Conservation (phyloP, 1,140 invertebrate species). For the Hypothenemus hampei region DNA sequence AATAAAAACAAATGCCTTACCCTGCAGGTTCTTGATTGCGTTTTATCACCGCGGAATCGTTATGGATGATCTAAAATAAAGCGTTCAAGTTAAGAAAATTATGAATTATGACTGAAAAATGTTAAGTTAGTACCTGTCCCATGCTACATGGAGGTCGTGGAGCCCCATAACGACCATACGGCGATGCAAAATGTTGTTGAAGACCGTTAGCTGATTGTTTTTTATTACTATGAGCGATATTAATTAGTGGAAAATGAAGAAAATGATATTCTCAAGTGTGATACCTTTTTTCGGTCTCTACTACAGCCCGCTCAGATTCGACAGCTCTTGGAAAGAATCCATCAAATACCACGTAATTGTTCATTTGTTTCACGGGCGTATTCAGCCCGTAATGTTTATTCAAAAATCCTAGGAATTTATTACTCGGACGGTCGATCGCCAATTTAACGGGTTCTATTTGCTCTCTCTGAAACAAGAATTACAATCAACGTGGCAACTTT, state of each 20-base stretch:
- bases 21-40: constrained; percentile 35
- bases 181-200: constrained; percentile 31
- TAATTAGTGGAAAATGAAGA: neutral
- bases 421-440: constrained; percentile 85
- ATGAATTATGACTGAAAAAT: neutral
- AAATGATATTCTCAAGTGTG: neutral
- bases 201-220: constrained; percentile 42
- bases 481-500: too few relatives aligned
- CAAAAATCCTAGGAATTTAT: constrained; percentile 80
- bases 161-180: constrained; percentile 57
- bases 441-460: constrained; percentile 64
- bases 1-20: constrained; percentile 31
- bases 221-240: constrained; percentile 22
- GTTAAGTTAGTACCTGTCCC: constrained; percentile 53
- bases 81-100: neutral
- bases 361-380: constrained; percentile 71
- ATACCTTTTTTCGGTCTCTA: constrained; percentile 27
- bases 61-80: constrained; percentile 45
- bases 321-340: constrained; percentile 65
- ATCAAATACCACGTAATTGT: constrained; percentile 84
- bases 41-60: constrained; percentile 38
- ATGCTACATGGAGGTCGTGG: constrained; percentile 59
- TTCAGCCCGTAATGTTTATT: constrained; percentile 74
- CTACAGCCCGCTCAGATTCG: constrained; percentile 1
- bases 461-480: constrained; percentile 56